These are phyloP conservation scores for Coelogynopora nodosa DNA, from an alignment of 2,888 invertebrate species.

Conservation along the genomic window DNA sequence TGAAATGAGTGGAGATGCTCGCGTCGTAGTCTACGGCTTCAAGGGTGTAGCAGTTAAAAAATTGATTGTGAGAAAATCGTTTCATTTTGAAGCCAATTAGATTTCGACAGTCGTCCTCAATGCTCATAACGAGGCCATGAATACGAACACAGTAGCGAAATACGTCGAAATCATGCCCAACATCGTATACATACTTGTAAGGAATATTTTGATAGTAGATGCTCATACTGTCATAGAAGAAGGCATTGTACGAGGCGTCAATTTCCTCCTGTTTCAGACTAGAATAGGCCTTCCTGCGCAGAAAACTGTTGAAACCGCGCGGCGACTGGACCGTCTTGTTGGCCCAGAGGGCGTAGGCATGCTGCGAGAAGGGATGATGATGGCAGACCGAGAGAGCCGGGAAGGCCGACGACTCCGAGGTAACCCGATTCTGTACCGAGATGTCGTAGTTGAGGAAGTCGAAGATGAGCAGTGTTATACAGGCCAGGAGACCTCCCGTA, in stretches of 20 bases:
- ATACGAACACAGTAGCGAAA: conserved; percentile 35
- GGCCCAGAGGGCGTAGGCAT: conserved; percentile 35
- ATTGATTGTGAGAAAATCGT: conserved; percentile 41
- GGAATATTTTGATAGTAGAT: conserved; percentile 46
- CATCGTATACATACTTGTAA: neutral
- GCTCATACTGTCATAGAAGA: conserved; percentile 38
- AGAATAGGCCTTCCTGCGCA: neutral
- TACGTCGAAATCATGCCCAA: conserved; percentile 37
- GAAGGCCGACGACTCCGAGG: conserved; percentile 26
- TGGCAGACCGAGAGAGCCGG: conserved; percentile 46
- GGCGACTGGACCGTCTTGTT: conserved; percentile 39
- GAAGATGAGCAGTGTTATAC: conserved; percentile 30
- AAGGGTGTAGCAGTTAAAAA: conserved; percentile 47
- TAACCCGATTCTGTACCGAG: conserved; percentile 36
- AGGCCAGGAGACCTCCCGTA: conserved; percentile 33
- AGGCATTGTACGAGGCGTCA: neutral
- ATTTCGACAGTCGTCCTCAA: conserved; percentile 32
- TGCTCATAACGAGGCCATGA: neutral
- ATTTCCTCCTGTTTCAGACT: neutral
- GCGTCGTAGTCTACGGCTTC: conserved; percentile 19
- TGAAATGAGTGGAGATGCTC: neutral
- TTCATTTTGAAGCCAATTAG: conserved; percentile 39
- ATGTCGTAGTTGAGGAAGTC: conserved; percentile 45
- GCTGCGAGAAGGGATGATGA: conserved; percentile 44
- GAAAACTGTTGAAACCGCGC: conserved; percentile 22